Conservation (phyloP, 2,797 vertebrate species). For the Gobionotothen gibberifrons region DNA sequence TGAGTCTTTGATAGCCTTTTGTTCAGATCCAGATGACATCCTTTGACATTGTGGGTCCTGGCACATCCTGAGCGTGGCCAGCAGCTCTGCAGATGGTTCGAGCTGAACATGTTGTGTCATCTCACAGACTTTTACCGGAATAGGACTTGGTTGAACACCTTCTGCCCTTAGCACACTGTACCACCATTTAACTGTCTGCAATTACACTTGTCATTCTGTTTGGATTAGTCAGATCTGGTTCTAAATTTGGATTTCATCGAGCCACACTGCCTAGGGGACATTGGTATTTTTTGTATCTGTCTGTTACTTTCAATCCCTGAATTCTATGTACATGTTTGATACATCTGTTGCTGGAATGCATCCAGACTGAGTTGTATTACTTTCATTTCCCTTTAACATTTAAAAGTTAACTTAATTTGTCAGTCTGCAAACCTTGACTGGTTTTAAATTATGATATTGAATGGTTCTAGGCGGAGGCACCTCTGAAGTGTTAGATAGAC, state of each 20-base stretch:
- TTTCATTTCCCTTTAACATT: constrained; percentile 8
- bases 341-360: background rate
- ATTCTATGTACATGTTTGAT: constrained; percentile 2
- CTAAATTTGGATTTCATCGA: constrained; percentile 16
- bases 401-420: background rate
- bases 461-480: too few species aligned
- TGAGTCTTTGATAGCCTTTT: constrained; percentile 34
- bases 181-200: constrained; percentile 6
- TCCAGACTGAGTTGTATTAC: background rate
- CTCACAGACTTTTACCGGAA: constrained; percentile 69
- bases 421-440: background rate
- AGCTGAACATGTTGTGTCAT: constrained; percentile 72
- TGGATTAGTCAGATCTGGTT: constrained; percentile 8
- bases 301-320: background rate
- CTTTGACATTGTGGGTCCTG: constrained; percentile 50
- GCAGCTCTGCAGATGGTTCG: constrained; percentile 66
- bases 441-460: background rate
- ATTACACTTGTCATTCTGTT: constrained; percentile 31
- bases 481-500: background rate
- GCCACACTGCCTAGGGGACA: constrained; percentile 4
- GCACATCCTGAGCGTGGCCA: constrained; percentile 62
- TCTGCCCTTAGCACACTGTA: constrained; percentile 45
- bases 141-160: constrained; percentile 63
- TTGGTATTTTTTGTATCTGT: background rate
- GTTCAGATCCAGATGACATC: constrained; percentile 46